Evolutionary conservation across 2,113 vertebrate genomes (phyloP), one percentile per base, ranked within the genome.

Genomic region (Saccopteryx bilineata): DNA sequence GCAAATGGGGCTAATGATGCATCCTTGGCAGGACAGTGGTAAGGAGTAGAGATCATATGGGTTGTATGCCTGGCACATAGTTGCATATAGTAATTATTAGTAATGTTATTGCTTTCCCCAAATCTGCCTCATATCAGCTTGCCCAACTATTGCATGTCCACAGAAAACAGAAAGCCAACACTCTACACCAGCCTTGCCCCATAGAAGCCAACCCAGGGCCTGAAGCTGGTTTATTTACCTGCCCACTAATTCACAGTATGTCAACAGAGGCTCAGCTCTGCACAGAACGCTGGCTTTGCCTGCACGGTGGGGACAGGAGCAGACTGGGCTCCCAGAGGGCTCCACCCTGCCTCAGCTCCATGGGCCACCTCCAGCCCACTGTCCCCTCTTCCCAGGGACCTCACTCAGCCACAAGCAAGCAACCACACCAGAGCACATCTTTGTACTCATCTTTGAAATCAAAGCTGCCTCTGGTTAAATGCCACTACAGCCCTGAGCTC

Each of bases 381-480:
- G 71, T 33, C 33, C 90, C 31, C 88, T 95, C 92, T 50, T 87
- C 96, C 69, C 88, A 85, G 89, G 85, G 80, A 66, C 93, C 86
- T 76, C 76, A 91, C 94, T 97, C 90, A 66, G 75, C 96, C 94
- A 93, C 48, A 69, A 98, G 96, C 97, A 97, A 98, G 97, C 95
- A 97, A 96, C 97, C 81, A 87, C 80, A 96, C 93, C 90, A 97
- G 88, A 95, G 93, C 94, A 97, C 88, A 94, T 97, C 96, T 97
- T 97, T 97, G 96, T 93, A 97, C 93, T 96, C 97, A 92, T 98
- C 98, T 97, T 97, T 97, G 97, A 98, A 98, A 98, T 98, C 98
- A 98, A 97, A 98, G 96, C 95, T 97, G 97, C 95, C 94, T 96
- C 98, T 97, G 96, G 98, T 97, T 97, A 98, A 98, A 98, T 97